Conservation (phyloP, 37 sponge, comb jelly and placozoan genomes). For the Dysidea cf. avara region DNA sequence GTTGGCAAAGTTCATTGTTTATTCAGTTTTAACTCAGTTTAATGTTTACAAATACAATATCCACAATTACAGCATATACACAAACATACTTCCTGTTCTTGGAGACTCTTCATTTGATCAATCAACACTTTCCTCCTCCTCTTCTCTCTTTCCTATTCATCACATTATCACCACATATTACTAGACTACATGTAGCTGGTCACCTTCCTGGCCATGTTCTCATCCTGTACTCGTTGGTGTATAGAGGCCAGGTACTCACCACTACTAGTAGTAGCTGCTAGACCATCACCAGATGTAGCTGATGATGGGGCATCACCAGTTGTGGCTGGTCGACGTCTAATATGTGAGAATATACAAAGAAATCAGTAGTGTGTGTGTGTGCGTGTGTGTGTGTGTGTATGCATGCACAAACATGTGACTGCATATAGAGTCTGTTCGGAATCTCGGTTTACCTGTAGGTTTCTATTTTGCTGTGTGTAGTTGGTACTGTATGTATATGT, state of each 20-base stretch:
- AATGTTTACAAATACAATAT: no score
- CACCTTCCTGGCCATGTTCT: slow-evolving; percentile 40
- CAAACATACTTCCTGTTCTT: slow-evolving; percentile 56
- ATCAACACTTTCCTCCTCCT: slow-evolving; percentile 78
- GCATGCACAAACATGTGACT: background rate
- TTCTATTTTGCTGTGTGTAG: no score
- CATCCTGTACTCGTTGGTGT: slow-evolving; percentile 56
- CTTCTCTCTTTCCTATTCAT: slow-evolving; percentile 82
- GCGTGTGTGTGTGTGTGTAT: background rate
- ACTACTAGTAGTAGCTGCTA: background rate
- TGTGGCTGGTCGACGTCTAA: background rate
- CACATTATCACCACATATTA: background rate
- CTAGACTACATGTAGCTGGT: background rate
- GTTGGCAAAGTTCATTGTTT: no score
- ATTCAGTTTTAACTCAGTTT: no score
- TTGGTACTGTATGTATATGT: no score
- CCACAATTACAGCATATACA: no score
- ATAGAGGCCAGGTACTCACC: slow-evolving; percentile 74
- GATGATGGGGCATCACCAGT: background rate
- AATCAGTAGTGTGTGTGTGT: slow-evolving; percentile 5
- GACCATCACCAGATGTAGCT: background rate
- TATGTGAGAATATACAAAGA: background rate
- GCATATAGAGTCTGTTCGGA: background rate
- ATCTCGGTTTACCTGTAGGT: no score
- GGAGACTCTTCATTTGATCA: slow-evolving; percentile 59